These are phyloP conservation scores for Platyscapa corneri DNA, from an alignment of 1,140 invertebrate species.

Conservation along the genomic window DNA sequence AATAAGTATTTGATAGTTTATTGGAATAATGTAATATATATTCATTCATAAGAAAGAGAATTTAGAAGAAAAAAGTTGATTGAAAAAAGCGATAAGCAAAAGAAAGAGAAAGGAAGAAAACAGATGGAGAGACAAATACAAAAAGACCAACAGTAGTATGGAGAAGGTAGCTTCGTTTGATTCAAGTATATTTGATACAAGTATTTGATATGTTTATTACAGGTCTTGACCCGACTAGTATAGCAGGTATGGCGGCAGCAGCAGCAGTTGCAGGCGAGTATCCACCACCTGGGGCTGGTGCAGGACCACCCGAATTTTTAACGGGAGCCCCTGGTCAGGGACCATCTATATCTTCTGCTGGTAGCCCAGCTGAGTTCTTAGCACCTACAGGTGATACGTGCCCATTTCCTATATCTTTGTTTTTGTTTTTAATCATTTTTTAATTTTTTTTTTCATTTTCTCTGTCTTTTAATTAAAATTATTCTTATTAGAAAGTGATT, in stretches of 20 bases:
- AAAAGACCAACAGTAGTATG: not conserved
- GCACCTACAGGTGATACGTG: conserved; percentile 70
- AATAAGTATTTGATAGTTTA: too few species aligned
- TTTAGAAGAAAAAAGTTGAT: too few species aligned
- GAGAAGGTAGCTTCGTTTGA: not conserved
- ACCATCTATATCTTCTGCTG: conserved; percentile 74
- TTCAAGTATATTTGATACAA: not conserved
- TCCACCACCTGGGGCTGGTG: conserved; percentile 78
- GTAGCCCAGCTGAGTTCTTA: conserved; percentile 73
- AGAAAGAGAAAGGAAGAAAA: too few species aligned
- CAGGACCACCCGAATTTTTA: conserved; percentile 76
- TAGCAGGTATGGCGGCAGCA: conserved; percentile 80
- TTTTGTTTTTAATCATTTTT: not conserved
- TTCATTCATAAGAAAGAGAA: too few species aligned
- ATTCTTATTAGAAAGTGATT: too few species aligned
- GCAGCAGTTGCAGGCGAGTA: conserved; percentile 79
- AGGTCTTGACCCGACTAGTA: conserved; percentile 80
- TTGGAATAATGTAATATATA: too few species aligned
- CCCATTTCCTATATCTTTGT: conserved; percentile 21
- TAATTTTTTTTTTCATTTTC: not conserved
- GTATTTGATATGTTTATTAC: not conserved
- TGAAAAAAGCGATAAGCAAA: too few species aligned
- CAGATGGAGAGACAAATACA: not conserved
- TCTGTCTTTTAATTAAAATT: too few species aligned
- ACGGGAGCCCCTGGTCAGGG: conserved; percentile 77